Conservation (phyloP, 2,888 invertebrate species). For the Agapostemon virescens region DNA sequence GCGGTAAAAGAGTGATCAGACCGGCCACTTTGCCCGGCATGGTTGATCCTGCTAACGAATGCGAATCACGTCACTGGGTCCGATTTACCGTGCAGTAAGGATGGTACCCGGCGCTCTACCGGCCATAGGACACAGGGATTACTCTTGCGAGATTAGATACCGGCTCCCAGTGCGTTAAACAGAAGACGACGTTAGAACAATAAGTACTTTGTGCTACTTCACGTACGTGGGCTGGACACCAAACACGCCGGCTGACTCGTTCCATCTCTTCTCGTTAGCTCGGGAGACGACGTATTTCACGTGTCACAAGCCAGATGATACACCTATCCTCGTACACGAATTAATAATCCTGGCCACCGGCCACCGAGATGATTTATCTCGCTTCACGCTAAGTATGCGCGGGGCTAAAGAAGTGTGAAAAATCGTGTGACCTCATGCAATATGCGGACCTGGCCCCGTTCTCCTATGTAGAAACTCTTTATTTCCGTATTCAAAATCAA, state of each 20-base stretch:
- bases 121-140: constrained; percentile 53
- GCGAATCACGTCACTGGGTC: constrained; percentile 58
- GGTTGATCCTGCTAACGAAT: constrained; percentile 50
- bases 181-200: constrained; percentile 59
- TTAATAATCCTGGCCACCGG: constrained; percentile 42
- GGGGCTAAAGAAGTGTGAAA: constrained; percentile 1
- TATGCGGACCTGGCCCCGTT: neutral
- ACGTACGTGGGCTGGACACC: constrained; percentile 49
- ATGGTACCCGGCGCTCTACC: constrained; percentile 19
- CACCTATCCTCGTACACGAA: constrained; percentile 32
- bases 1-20: constrained; percentile 13
- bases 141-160: constrained; percentile 60
- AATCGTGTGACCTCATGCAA: neutral
- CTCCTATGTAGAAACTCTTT: neutral
- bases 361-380: constrained; percentile 31
- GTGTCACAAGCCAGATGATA: constrained; percentile 36
- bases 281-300: constrained; percentile 37
- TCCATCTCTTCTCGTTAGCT: constrained; percentile 52
- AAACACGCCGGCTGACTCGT: constrained; percentile 34
- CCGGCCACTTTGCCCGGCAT: constrained; percentile 10
- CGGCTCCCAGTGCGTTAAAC: constrained; percentile 58
- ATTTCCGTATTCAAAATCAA: neutral
- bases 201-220: constrained; percentile 53
- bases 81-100: constrained; percentile 50
- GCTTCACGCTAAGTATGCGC: neutral